A percentile compares a stretch with the other conserved stretches of the same genome.
phyloP scores from a whole-genome alignment of 2,797 vertebrate genomes.

The Pagetopsis macropterus region DNA sequence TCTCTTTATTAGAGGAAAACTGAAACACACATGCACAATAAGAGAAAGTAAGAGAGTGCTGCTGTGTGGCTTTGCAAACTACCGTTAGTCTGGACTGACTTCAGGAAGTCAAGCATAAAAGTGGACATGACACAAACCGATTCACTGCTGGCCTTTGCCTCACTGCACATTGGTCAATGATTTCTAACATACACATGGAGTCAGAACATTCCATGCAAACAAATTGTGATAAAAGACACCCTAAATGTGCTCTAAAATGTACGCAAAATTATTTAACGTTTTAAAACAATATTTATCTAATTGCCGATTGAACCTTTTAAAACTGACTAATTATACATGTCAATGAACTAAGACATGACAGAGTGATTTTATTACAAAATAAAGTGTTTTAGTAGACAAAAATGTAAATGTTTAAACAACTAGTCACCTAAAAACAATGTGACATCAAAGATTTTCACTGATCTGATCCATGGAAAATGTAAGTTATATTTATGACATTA shows the following conservation, averaged over 20 bases:
- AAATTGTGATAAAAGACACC: constrained; percentile 14
- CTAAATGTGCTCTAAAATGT: not conserved
- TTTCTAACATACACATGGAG: constrained; percentile 44
- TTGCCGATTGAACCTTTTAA: not conserved
- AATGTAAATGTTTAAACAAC: not conserved
- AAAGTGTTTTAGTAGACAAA: not conserved
- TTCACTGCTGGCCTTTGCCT: constrained; percentile 56
- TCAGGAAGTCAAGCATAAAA: constrained; percentile 81
- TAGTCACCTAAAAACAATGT: not conserved
- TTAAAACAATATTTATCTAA: not conserved
- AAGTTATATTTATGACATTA: not conserved
- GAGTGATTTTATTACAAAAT: not conserved
- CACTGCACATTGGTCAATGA: constrained; percentile 60
- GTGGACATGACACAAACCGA: constrained; percentile 75
- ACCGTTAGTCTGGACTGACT: constrained; percentile 54
- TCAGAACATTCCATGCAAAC: constrained; percentile 28
- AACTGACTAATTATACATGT: not conserved
- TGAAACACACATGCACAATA: constrained; percentile 9
- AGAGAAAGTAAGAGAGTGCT: constrained; percentile 7
- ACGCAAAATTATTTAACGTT: not conserved
- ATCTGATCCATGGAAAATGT: too few relatives aligned
- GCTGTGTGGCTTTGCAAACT: constrained; percentile 38
- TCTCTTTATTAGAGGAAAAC: constrained; percentile 24
- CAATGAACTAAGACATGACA: not conserved
- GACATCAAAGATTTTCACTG: not conserved